Conservation (phyloP, 2,797 vertebrate species). For the Enteromius radiatus region DNA sequence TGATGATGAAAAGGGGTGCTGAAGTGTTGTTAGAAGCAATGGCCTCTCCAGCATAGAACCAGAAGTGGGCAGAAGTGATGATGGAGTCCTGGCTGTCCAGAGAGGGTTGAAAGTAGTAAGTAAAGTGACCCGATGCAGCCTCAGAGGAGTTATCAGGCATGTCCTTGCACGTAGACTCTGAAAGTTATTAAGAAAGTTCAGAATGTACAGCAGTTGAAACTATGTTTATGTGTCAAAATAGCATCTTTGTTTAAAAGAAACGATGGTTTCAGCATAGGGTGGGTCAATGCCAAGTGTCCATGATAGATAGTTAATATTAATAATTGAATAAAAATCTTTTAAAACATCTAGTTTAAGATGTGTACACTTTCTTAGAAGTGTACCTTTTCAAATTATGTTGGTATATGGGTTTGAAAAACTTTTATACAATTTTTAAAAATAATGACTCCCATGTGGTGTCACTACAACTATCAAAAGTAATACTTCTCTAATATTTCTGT, state of each 20-base stretch:
- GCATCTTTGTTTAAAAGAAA: not conserved
- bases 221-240: not conserved
- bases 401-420: not conserved
- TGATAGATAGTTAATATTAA: not conserved
- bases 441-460: not conserved
- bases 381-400: not conserved
- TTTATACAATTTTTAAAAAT: not conserved
- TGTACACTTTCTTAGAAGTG: not conserved
- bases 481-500: not conserved
- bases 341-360: not conserved
- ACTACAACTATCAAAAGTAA: not conserved
- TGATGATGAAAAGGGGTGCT: conserved; percentile 67
- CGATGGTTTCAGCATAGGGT: not conserved
- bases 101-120: conserved; percentile 86
- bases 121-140: conserved; percentile 72
- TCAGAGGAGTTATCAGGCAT: conserved; percentile 54
- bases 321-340: not conserved
- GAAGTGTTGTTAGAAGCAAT: conserved; percentile 55
- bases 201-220: not conserved
- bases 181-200: not conserved
- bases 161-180: conserved; percentile 76
- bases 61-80: conserved; percentile 86
- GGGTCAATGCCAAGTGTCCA: not conserved
- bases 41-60: conserved; percentile 82
- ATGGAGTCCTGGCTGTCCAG: conserved; percentile 68